Evolutionary conservation across 1,140 invertebrate genomes (phyloP).

Genomic region (Chlorops oryzae): DNA sequence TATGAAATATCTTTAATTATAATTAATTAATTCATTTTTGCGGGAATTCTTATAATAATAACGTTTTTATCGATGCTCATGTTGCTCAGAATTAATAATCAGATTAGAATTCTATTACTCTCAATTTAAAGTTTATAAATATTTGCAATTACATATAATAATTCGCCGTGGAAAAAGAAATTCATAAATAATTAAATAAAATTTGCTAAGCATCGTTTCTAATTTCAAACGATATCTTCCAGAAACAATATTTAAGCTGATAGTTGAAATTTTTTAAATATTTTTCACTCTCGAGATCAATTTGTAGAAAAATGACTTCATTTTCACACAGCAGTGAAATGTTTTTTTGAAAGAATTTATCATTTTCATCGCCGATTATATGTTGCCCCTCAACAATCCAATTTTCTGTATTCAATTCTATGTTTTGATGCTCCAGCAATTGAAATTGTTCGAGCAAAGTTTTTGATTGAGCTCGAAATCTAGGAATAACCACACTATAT

Average conservation of each 20-base stretch:
- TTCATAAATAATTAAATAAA: no score
- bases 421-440: constrained; percentile 7
- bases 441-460: not conserved
- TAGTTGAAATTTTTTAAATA: constrained; percentile 1
- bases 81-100: no score
- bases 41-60: no score
- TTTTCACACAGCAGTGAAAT: not conserved
- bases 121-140: no score
- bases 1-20: no score
- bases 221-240: constrained; percentile 5
- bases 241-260: constrained; percentile 10
- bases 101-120: no score
- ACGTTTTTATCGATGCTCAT: no score
- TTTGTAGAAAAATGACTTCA: not conserved
- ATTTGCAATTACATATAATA: no score
- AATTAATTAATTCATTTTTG: no score
- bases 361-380: not conserved
- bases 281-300: not conserved
- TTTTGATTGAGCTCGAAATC: not conserved
- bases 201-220: no score
- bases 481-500: constrained; percentile 1
- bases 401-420: not conserved
- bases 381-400: not conserved
- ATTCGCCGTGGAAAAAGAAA: no score
- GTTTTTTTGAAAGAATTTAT: not conserved